A percentile compares a stretch with the other conserved stretches of the same genome.
phyloP scores from a whole-genome alignment of 2,888 invertebrate species.

The Metallyticus violacea region DNA sequence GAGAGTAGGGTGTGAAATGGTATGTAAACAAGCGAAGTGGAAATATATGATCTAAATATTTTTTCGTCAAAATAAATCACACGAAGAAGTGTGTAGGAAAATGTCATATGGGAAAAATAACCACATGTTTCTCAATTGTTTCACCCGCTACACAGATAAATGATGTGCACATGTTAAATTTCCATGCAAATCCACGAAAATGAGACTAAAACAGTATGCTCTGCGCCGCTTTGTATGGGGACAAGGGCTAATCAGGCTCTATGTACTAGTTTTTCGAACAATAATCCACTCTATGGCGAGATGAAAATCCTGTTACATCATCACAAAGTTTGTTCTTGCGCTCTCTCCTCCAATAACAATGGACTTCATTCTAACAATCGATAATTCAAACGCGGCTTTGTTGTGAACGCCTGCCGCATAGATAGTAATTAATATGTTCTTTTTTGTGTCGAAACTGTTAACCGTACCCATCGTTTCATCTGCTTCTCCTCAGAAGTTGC shows the following conservation, averaged over 20 bases:
- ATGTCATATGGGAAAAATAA: no score
- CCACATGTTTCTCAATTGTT: no score
- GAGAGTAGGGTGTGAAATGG: no score
- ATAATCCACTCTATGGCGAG: background rate
- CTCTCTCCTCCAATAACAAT: background rate
- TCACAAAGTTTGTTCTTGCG: background rate
- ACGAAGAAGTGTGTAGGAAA: no score
- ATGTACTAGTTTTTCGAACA: background rate
- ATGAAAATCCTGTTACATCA: background rate
- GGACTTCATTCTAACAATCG: background rate
- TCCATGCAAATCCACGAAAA: background rate
- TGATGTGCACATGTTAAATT: background rate
- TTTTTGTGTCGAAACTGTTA: background rate
- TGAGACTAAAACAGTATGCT: background rate
- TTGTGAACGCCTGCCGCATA: background rate
- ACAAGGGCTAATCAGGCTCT: background rate
- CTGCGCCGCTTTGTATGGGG: background rate
- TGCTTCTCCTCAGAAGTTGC: no score
- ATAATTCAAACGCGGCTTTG: background rate
- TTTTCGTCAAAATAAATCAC: no score
- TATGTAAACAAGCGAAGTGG: no score
- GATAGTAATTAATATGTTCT: background rate
- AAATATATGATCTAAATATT: no score
- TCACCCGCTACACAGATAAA: background rate
- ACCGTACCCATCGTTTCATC: background rate